These are phyloP conservation scores for Escarpia spicata DNA, from an alignment of 2,888 invertebrate genomes.

Conservation along the genomic window DNA sequence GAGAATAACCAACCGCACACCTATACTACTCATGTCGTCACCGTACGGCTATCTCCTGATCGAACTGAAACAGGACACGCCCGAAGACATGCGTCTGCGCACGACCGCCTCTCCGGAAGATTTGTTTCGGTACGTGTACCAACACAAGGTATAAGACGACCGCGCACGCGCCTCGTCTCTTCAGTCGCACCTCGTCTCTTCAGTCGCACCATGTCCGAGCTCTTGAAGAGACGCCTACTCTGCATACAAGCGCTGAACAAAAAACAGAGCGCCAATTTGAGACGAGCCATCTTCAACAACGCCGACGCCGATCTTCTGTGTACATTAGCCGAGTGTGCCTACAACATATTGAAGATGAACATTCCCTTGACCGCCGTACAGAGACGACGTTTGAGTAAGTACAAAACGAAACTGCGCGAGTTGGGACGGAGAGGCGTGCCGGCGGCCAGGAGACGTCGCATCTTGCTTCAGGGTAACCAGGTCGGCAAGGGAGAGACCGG, in stretches of 20 bases:
- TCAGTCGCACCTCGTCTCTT: neutral
- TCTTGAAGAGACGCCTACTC: neutral
- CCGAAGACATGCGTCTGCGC: neutral
- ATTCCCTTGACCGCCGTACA: neutral
- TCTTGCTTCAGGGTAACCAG: neutral
- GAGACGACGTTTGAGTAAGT: neutral
- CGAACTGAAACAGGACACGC: neutral
- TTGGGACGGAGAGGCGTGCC: neutral
- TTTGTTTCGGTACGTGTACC: neutral
- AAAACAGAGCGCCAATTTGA: neutral
- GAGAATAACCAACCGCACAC: too few relatives aligned
- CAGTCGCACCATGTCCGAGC: neutral
- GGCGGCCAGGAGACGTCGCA: neutral
- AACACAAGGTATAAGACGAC: neutral
- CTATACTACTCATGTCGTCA: neutral
- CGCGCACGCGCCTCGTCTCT: neutral
- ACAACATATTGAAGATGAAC: neutral
- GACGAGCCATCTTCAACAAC: neutral
- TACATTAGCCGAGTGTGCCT: neutral
- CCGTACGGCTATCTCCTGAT: neutral
- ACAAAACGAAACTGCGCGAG: neutral
- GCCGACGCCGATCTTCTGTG: neutral
- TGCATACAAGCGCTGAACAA: neutral
- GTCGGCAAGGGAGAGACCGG: too few relatives aligned
- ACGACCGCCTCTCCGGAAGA: neutral